A percentile compares a stretch with the other conserved stretches of the same genome.
These are phyloP conservation scores for Leucania comma DNA, from an alignment of 2,888 invertebrate species.

Conservation along the genomic window DNA sequence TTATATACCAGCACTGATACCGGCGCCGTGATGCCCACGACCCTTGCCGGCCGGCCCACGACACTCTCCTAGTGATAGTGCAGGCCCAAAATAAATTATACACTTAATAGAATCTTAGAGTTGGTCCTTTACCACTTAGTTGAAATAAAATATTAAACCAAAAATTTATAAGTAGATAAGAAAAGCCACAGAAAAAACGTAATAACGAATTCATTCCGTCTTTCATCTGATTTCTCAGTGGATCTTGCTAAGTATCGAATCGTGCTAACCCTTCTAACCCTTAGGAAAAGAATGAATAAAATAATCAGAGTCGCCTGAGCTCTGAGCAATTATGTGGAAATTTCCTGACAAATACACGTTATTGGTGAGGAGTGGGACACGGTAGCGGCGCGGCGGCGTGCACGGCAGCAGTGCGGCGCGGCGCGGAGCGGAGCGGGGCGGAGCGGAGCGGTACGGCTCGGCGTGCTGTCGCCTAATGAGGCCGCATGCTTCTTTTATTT, in stretches of 20 bases:
- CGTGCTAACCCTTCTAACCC: constrained; percentile 79
- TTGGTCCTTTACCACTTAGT: constrained; percentile 71
- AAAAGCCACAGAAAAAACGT: constrained; percentile 67
- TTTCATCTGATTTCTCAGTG: constrained; percentile 65
- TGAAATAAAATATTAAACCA: constrained; percentile 56
- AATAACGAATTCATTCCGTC: constrained; percentile 64
- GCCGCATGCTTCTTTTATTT: constrained; percentile 86
- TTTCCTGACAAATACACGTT: constrained; percentile 82
- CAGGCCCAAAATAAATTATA: constrained; percentile 80
- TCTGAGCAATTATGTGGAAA: constrained; percentile 81
- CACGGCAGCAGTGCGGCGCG: constrained; percentile 55
- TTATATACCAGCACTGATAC: constrained; percentile 78
- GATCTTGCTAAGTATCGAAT: constrained; percentile 70
- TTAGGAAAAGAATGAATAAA: constrained; percentile 75
- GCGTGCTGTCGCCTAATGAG: constrained; percentile 83
- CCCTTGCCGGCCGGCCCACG: constrained; percentile 67
- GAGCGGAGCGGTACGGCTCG: constrained; percentile 56
- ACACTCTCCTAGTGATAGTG: constrained; percentile 70
- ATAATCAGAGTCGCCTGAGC: constrained; percentile 73
- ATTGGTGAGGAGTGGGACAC: constrained; percentile 76
- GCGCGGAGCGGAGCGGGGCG: constrained; percentile 46
- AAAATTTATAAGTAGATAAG: constrained; percentile 69
- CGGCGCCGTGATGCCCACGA: constrained; percentile 71
- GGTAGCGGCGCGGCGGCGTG: constrained; percentile 69
- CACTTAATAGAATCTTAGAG: constrained; percentile 79